Evolutionary conservation across 2,797 vertebrate species (phyloP).

Genomic region (Poeciliopsis infans): DNA sequence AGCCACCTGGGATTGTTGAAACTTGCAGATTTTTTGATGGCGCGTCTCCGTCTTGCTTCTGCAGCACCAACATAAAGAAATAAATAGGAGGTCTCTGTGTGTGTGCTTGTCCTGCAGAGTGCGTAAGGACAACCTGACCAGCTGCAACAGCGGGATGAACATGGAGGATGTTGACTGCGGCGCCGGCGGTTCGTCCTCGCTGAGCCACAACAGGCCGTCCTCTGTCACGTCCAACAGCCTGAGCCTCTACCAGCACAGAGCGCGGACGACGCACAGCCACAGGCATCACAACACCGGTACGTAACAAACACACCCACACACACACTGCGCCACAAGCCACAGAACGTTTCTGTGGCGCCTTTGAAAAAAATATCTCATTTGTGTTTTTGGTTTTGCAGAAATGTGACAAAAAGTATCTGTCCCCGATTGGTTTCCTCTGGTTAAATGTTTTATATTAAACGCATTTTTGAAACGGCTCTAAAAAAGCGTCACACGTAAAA

Average conservation of each 20-base stretch:
- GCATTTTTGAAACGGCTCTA: background rate
- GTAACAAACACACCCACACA: background rate
- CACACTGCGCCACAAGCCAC: background rate
- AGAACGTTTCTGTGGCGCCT: background rate
- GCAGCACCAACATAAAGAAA: constrained; percentile 47
- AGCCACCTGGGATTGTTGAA: constrained; percentile 35
- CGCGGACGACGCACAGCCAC: constrained; percentile 77
- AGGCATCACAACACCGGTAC: constrained; percentile 79
- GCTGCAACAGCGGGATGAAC: constrained; percentile 86
- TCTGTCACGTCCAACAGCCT: constrained; percentile 87
- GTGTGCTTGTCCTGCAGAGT: constrained; percentile 79
- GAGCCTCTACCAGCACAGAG: constrained; percentile 83
- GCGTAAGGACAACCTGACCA: constrained; percentile 90
- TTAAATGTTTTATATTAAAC: background rate
- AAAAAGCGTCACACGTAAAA: background rate
- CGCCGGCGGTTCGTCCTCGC: constrained; percentile 74
- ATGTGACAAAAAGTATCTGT: background rate
- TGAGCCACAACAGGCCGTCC: constrained; percentile 80
- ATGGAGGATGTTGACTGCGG: constrained; percentile 87
- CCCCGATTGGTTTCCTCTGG: background rate
- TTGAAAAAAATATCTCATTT: background rate
- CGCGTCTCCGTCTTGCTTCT: constrained; percentile 26
- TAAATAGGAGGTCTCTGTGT: constrained; percentile 38
- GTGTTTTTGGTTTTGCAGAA: background rate
- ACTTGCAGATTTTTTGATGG: constrained; percentile 53